Base-by-base conservation (phyloP, 2,888 invertebrate genomes). In the Zonitis immaculata region DNA sequence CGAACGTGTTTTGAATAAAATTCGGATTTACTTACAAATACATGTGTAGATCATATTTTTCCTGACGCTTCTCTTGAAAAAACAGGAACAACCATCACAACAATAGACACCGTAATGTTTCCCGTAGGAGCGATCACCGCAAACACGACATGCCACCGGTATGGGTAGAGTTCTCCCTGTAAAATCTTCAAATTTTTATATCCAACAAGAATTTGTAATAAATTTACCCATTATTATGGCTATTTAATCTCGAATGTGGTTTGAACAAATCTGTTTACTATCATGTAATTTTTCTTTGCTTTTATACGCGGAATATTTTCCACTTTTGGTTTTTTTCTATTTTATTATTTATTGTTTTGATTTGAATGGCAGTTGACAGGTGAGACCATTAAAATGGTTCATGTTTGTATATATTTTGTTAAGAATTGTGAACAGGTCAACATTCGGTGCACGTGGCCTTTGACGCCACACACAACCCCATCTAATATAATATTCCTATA, bases 51-150 rank as follows among this genome's bases (percentile, higher is more conserved):
- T 73, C 46, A 86, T 86, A 42, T 84, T 84, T 57, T 85, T 84
- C 42, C 92, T 79, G 43, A 92, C 84, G 60, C 88, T 89, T 62
- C 92, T 79, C 73, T 93, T 93, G 76, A 93, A 93, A 74, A 93
- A 93, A 66, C 93, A 93, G 47, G 90, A 89, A 71, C 92, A 93
- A 0, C 92, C 92, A 69, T 93, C 92, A 73, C 92, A 93, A 67
- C 89, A 89, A 71, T 83, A 86, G 11, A 89, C 87, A 0, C 91
- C 91, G 67, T 91, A 91, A 70, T 91, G 91, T 72, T 90, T 89
- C 1, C 91, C 91, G 65, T 86, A 90, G 18, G 88, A 88, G 66
- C 87, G 83, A 75, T 91, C 90, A 1, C 89, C 89, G 65, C 92
- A 92, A 26, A 92, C 90, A 67, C 83, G 81, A 67, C 91, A 92